Conservation (phyloP, 2,797 vertebrate genomes). For the Bryconaethiops microstoma region DNA sequence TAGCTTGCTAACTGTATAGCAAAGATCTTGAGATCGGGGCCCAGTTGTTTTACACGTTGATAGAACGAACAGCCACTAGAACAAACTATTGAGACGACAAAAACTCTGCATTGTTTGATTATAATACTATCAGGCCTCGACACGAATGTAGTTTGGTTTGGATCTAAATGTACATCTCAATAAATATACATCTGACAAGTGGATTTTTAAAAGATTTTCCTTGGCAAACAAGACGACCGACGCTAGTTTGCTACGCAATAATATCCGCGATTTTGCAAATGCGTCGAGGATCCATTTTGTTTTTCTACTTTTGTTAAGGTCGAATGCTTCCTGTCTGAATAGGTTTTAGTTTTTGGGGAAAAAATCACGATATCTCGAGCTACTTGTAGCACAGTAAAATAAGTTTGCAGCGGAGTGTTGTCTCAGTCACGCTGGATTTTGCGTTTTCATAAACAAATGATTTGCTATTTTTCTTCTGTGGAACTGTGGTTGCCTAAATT, state of each 20-base stretch:
- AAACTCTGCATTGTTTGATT: background rate
- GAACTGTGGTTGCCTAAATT: background rate
- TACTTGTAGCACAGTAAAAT: background rate
- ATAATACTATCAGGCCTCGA: background rate
- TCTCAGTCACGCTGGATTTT: background rate
- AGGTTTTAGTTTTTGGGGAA: background rate
- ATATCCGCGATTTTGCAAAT: background rate
- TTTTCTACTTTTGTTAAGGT: constrained; percentile 28
- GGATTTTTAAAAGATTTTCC: background rate
- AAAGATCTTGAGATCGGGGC: background rate
- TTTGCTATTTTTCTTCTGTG: background rate
- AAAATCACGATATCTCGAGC: background rate
- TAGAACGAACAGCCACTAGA: background rate
- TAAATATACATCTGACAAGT: background rate
- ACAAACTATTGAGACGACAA: background rate
- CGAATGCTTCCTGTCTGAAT: background rate
- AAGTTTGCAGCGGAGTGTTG: background rate
- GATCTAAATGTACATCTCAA: background rate
- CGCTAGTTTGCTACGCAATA: background rate
- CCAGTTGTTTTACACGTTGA: constrained; percentile 2
- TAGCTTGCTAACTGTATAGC: constrained; percentile 7
- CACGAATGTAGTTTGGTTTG: background rate
- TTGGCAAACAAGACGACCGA: background rate
- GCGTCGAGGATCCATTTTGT: constrained; percentile 38
- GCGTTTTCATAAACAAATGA: background rate